These are phyloP conservation scores for Mormoops blainvillei DNA, from an alignment of 2,113 vertebrate species.

Conservation along the genomic window DNA sequence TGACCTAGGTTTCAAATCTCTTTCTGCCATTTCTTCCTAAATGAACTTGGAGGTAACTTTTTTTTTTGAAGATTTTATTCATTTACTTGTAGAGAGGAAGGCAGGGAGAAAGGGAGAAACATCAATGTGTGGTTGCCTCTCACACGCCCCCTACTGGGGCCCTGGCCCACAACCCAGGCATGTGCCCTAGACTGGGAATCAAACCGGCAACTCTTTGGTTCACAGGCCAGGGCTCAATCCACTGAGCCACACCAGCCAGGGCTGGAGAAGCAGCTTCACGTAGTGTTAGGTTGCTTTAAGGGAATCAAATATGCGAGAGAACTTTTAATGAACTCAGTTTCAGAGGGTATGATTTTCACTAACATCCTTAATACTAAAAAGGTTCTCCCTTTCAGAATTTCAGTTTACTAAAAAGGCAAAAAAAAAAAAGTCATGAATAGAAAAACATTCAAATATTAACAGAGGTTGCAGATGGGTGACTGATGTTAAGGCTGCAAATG, in stretches of 20 bases:
- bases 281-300: not conserved
- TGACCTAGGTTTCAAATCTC: not conserved
- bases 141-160: too few species aligned
- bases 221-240: too few species aligned
- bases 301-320: not conserved
- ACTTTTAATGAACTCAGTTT: not conserved
- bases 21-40: not conserved
- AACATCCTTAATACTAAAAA: not conserved
- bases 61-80: too few species aligned
- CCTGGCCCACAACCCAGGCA: too few species aligned
- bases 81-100: too few species aligned
- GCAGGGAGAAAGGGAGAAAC: too few species aligned
- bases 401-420: not conserved
- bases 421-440: not conserved
- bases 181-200: too few species aligned
- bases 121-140: too few species aligned
- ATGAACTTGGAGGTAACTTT: not conserved
- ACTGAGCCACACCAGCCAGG: too few species aligned
- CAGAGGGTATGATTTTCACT: not conserved
- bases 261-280: too few species aligned
- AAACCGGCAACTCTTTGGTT: too few species aligned
- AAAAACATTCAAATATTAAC: not conserved
- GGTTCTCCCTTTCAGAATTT: not conserved
- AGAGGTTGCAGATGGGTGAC: not conserved
- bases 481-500: not conserved